Base-by-base conservation (phyloP, 2,113 vertebrate species). In the Chaetodon trifascialis region DNA sequence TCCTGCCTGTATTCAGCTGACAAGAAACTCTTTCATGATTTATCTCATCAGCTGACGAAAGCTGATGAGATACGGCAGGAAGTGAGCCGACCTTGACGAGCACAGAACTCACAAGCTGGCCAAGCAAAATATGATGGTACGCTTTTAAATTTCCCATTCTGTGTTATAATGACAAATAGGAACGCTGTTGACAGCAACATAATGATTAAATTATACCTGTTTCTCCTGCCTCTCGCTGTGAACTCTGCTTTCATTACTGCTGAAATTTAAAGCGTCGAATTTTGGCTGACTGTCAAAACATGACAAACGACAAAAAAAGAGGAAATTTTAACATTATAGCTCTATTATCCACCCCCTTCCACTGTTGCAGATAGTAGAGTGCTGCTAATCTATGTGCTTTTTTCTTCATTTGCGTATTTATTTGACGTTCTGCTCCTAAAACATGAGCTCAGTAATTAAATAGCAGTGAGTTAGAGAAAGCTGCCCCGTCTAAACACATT, bases 11-110 rank as follows among this genome's bases (percentile, higher is more conserved):
- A 40, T 66, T 73, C 77, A 49, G 51, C 79, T 81, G 73, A 80
- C 77, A 71, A 47, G 49, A 78, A 83, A 83, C 79, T 87, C 63
- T 69, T 82, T 80, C 56, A 8, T 68, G 80, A 76, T 70, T 76
- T 73, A 17, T 87, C 74, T 84, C 71, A 64, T 76, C 75, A 82
- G 76, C 80, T 63, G 44, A 49, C 54, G 52, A 77, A 70, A 83
- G 63, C 79, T 80, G 73, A 74, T 42, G 66, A 79, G 83, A 86
- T 64, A 2, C 60, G 49, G 51, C 7, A 11, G 76, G 21, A 59
- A 51, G 70, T 60, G 73, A 40, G 59, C 52, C 66, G 77, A 34
- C 76, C 62, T 78, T 23, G 86, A 19, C 40, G 51, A 62, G 73
- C 25, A 46, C 12, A 54, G 56, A 54, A 34, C 55, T 40, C 16